Evolutionary conservation across 2,888 invertebrate genomes (phyloP).

Genomic region (Hyles lineata): DNA sequence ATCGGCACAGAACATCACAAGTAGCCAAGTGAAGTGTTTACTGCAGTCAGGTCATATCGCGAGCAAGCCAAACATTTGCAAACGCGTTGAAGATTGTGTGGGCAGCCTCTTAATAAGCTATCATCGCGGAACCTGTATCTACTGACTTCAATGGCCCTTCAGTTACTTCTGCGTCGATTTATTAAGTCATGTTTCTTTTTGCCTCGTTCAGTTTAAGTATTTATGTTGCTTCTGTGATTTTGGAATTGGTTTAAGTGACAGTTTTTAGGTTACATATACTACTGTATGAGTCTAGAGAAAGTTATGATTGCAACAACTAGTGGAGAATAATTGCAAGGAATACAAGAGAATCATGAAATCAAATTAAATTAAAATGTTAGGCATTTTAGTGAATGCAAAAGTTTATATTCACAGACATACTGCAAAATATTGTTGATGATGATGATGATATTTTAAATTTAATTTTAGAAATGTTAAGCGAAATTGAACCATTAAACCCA

Average conservation of each 20-base stretch:
- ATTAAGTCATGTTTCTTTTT: conserved; percentile 23
- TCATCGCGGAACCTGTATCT: conserved; percentile 42
- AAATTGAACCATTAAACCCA: neutral
- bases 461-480: neutral
- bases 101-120: conserved; percentile 58
- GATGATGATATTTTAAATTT: too few species aligned
- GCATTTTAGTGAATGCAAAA: too few species aligned
- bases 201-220: conserved; percentile 28
- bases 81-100: conserved; percentile 40
- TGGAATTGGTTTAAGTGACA: neutral
- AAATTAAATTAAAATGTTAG: too few species aligned
- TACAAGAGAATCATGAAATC: too few species aligned
- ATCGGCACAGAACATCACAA: conserved; percentile 14
- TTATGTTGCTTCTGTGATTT: neutral
- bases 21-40: conserved; percentile 31
- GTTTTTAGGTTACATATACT: neutral
- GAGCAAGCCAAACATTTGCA: conserved; percentile 59
- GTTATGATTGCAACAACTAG: too few species aligned
- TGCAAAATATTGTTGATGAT: too few species aligned
- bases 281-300: neutral
- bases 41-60: conserved; percentile 46
- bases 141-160: conserved; percentile 45
- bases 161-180: conserved; percentile 7
- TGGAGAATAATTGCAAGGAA: too few species aligned
- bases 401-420: too few species aligned